Conservation (phyloP, 2,888 invertebrate species). For the Standfussiana lucernea region DNA sequence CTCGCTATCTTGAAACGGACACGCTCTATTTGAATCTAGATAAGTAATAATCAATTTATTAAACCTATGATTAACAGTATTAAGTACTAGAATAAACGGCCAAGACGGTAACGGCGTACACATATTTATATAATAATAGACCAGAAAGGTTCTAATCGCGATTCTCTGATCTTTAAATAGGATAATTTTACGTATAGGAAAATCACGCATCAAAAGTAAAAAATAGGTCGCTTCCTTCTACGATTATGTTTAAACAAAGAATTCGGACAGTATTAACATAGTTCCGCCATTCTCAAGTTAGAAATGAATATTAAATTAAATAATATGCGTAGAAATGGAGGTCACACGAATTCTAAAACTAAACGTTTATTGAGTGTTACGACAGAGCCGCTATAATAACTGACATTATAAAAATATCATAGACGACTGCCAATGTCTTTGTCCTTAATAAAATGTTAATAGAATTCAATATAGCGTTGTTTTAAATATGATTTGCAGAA, state of each 20-base stretch:
- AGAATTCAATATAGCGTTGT: neutral
- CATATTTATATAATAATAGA: neutral
- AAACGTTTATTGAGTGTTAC: constrained; percentile 34
- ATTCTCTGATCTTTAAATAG: neutral
- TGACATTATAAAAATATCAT: constrained; percentile 11
- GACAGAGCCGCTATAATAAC: constrained; percentile 6
- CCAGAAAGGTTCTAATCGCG: neutral
- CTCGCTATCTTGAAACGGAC: neutral
- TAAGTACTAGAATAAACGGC: neutral
- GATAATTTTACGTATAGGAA: neutral
- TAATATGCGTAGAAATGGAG: constrained; percentile 28
- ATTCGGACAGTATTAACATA: neutral
- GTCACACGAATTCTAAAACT: constrained; percentile 41
- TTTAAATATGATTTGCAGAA: neutral
- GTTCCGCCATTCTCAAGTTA: neutral
- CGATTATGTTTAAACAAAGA: neutral
- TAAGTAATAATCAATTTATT: neutral
- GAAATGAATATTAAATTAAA: constrained; percentile 18
- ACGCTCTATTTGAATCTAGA: neutral
- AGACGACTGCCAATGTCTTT: constrained; percentile 1
- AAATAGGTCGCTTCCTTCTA: neutral
- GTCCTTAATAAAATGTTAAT: constrained; percentile 9
- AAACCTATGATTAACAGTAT: neutral
- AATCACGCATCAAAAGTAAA: neutral
- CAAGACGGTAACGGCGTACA: neutral